phyloP scores from a whole-genome alignment of 2,888 invertebrate genomes.

The Drosophila aldrichi region DNA sequence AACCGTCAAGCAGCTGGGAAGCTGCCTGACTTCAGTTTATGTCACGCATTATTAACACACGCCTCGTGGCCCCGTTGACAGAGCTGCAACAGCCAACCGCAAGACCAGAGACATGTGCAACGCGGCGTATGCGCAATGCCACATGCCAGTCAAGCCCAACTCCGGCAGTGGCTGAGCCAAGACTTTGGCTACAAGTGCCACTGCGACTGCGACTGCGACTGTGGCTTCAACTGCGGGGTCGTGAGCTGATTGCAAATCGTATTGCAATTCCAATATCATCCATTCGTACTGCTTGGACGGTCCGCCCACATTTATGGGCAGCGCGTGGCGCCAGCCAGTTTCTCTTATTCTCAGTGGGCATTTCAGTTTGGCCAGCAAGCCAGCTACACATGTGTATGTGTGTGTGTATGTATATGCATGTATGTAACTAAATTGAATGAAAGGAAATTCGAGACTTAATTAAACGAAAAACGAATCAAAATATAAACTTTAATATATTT shows the following conservation, averaged over 20 bases:
- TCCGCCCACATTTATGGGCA: constrained; percentile 36
- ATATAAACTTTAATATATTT: too few species aligned
- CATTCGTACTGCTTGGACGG: constrained; percentile 21
- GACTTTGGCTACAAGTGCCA: constrained; percentile 6
- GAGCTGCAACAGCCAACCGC: constrained; percentile 17
- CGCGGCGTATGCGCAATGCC: constrained; percentile 71
- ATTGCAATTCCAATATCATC: constrained; percentile 61
- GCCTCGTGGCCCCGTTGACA: constrained; percentile 47
- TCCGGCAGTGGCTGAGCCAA: constrained; percentile 4
- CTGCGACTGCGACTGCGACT: constrained; percentile 3
- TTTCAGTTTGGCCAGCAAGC: not conserved
- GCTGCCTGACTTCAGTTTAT: constrained; percentile 65
- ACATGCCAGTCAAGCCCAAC: constrained; percentile 31
- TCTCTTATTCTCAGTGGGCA: constrained; percentile 11
- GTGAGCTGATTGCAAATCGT: constrained; percentile 77
- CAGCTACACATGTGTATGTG: too few species aligned
- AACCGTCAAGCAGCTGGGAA: constrained; percentile 48
- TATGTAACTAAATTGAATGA: too few species aligned
- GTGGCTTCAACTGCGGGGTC: constrained; percentile 54
- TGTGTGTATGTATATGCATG: too few species aligned
- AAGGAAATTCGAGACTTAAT: too few species aligned
- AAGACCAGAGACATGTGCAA: constrained; percentile 52
- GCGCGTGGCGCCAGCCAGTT: constrained; percentile 14
- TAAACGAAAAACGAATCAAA: too few species aligned
- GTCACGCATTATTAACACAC: constrained; percentile 80